phyloP scores from a whole-genome alignment of 2,797 vertebrate species.

The Melanotaenia nigrans region DNA sequence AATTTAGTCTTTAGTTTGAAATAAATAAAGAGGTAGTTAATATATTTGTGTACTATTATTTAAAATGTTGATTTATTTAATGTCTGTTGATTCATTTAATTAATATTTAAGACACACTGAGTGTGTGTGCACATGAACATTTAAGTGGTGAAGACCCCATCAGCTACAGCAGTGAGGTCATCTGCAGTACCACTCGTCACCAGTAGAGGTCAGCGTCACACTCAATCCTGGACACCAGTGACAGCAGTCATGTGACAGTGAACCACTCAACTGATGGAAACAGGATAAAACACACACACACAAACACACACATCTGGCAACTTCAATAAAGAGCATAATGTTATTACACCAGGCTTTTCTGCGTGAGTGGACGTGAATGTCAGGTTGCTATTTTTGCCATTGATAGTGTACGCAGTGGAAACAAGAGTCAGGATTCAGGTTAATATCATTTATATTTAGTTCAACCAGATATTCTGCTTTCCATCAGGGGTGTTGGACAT shows the following conservation, averaged over 20 bases:
- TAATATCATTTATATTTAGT: constrained; percentile 20
- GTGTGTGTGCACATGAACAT: neutral
- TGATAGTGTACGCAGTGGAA: constrained; percentile 32
- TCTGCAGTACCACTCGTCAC: constrained; percentile 14
- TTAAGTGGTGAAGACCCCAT: neutral
- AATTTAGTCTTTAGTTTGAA: neutral
- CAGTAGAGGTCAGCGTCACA: constrained; percentile 73
- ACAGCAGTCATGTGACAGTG: constrained; percentile 58
- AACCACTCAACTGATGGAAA: constrained; percentile 59
- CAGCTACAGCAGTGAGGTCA: constrained; percentile 7
- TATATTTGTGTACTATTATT: too few species aligned
- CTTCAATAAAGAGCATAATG: constrained; percentile 58
- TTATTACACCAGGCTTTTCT: constrained; percentile 64
- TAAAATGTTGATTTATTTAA: neutral
- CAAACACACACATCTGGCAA: constrained; percentile 51
- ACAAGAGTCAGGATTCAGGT: constrained; percentile 16
- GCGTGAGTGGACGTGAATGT: constrained; percentile 58
- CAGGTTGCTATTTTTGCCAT: constrained; percentile 56
- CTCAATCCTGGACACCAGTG: constrained; percentile 30
- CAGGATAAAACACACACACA: constrained; percentile 12
- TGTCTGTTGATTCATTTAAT: neutral
- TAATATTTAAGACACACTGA: neutral
- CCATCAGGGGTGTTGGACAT: neutral
- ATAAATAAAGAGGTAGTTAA: neutral
- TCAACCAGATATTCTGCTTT: constrained; percentile 25